Percentiles rank a stretch among this genome's conserved stretches.
Evolutionary conservation across 2,888 invertebrate species (phyloP).

Genomic region (Rhopalosiphum nymphaeae): DNA sequence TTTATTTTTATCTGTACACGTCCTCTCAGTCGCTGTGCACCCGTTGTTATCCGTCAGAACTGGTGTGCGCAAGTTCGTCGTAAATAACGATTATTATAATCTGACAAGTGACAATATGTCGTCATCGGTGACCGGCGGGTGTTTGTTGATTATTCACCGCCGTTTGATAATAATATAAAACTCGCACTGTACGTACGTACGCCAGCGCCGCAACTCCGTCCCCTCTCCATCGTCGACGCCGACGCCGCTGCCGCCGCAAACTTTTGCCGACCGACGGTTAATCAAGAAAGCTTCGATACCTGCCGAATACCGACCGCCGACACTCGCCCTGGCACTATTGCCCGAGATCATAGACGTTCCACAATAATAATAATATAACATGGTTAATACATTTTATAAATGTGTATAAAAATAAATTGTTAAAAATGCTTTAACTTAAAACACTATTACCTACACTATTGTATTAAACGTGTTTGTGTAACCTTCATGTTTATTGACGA

Average conservation of each 20-base stretch:
- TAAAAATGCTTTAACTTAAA: neutral
- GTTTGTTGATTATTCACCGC: neutral
- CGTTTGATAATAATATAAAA: neutral
- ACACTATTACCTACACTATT: neutral
- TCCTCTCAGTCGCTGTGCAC: neutral
- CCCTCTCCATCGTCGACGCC: neutral
- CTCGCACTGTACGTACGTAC: neutral
- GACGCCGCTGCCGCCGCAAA: neutral
- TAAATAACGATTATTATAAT: neutral
- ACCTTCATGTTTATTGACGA: constrained; percentile 51
- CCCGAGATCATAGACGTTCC: neutral
- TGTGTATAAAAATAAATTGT: neutral
- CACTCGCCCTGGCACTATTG: neutral
- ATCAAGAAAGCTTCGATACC: neutral
- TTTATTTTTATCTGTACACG: neutral
- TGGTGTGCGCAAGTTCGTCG: neutral
- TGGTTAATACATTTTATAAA: neutral
- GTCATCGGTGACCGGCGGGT: neutral
- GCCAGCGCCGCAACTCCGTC: neutral
- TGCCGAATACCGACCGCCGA: neutral
- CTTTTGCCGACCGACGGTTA: neutral
- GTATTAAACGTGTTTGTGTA: neutral
- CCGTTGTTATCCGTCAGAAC: neutral
- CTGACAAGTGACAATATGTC: neutral
- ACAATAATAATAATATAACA: neutral